phyloP scores from a whole-genome alignment of 2,113 vertebrate species.

The Cebus imitator region DNA sequence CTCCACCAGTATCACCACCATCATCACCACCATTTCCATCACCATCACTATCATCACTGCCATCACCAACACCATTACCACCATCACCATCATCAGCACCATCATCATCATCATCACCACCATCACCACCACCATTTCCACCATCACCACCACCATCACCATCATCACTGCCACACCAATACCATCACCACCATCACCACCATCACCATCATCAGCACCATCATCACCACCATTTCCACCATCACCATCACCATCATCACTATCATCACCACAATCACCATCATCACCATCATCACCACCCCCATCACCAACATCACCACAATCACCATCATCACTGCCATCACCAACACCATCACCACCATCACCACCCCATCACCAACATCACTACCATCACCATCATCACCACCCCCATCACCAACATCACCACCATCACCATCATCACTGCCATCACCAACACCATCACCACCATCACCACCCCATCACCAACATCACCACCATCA shows the following conservation, averaged over 20 bases:
- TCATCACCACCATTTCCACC: accelerated
- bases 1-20: accelerated
- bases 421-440: accelerated
- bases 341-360: neutral
- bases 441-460: too few species aligned
- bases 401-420: accelerated
- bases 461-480: neutral
- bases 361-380: accelerated
- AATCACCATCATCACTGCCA: neutral
- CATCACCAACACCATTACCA: accelerated
- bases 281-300: neutral
- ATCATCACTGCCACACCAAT: accelerated
- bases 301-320: neutral
- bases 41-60: accelerated
- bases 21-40: accelerated
- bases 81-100: accelerated
- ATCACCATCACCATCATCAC: accelerated
- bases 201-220: accelerated
- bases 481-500: neutral
- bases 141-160: accelerated
- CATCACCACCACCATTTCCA: accelerated
- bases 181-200: accelerated
- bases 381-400: accelerated
- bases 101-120: accelerated
- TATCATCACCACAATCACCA: neutral